These are phyloP conservation scores for Bufo gargarizans DNA, from an alignment of 2,113 vertebrate genomes.

Conservation along the genomic window DNA sequence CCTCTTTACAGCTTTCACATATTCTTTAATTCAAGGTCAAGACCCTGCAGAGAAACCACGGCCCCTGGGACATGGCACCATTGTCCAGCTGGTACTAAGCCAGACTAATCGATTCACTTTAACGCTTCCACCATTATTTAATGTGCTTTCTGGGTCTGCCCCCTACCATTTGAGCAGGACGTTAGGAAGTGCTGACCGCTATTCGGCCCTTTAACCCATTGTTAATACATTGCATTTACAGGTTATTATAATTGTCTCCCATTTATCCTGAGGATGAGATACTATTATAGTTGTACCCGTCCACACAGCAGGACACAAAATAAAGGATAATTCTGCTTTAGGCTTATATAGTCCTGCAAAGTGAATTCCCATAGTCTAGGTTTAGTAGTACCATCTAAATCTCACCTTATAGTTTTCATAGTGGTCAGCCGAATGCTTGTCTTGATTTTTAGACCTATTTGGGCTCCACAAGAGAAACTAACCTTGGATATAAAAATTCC, in stretches of 20 bases:
- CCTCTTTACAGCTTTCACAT: constrained; percentile 68
- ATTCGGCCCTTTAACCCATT: constrained; percentile 37
- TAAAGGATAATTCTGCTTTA: background rate
- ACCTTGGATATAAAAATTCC: too few relatives aligned
- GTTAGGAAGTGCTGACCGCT: constrained; percentile 67
- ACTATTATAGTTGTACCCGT: constrained; percentile 60
- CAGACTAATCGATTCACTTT: constrained; percentile 86
- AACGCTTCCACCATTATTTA: constrained; percentile 86
- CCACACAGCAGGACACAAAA: background rate
- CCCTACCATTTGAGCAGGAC: constrained; percentile 70
- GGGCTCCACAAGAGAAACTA: too few relatives aligned
- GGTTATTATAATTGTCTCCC: constrained; percentile 67
- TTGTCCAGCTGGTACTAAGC: constrained; percentile 52
- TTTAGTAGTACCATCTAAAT: too few relatives aligned
- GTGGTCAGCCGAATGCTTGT: too few relatives aligned
- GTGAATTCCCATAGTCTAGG: too few relatives aligned
- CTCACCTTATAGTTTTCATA: too few relatives aligned
- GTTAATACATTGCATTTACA: constrained; percentile 7
- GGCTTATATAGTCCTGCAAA: background rate
- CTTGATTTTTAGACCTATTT: too few relatives aligned
- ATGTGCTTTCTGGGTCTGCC: constrained; percentile 80
- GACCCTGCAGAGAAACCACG: constrained; percentile 63
- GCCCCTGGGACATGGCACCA: constrained; percentile 42
- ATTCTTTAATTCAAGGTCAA: constrained; percentile 80
- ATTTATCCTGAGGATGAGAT: constrained; percentile 64